Evolutionary conservation across 2,797 vertebrate species (phyloP).

Genomic region (Fundulus diaphanus): DNA sequence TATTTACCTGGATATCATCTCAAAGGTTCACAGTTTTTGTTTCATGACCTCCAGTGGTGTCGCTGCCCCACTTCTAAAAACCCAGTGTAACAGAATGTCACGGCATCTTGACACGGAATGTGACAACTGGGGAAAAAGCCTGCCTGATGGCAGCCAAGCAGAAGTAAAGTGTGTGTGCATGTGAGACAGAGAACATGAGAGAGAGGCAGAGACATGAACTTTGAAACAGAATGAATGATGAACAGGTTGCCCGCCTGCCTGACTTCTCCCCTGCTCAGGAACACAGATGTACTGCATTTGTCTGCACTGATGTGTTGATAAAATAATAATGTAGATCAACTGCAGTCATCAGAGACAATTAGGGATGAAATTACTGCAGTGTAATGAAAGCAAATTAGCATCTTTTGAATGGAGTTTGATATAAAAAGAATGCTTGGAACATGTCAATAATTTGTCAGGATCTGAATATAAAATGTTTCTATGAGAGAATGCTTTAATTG

Average conservation of each 20-base stretch:
- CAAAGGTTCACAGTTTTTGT: not conserved
- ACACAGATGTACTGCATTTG: slow-evolving; percentile 30
- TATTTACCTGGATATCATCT: not conserved
- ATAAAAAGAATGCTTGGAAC: not conserved
- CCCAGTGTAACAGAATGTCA: slow-evolving; percentile 53
- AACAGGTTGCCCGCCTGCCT: slow-evolving; percentile 33
- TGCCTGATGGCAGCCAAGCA: slow-evolving; percentile 67
- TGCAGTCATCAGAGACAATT: slow-evolving; percentile 38
- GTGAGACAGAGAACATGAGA: slow-evolving; percentile 6
- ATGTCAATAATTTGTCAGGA: not conserved
- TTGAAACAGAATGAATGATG: slow-evolving; percentile 61
- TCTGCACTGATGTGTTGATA: slow-evolving; percentile 17
- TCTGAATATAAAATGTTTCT: slow-evolving; percentile 2
- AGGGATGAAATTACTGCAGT: slow-evolving; percentile 8
- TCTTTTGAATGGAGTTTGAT: not conserved
- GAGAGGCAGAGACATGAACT: slow-evolving; percentile 32
- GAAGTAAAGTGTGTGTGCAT: slow-evolving; percentile 11
- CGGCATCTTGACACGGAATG: slow-evolving; percentile 60
- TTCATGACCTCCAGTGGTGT: not conserved
- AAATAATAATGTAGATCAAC: slow-evolving; percentile 29
- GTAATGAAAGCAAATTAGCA: slow-evolving; percentile 16
- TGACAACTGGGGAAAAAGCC: slow-evolving; percentile 64
- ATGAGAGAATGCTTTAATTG: not conserved
- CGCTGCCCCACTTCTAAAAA: not conserved
- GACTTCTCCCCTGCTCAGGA: slow-evolving; percentile 21